A percentile compares a stretch with the other conserved stretches of the same genome.
These are phyloP conservation scores for Mormyrops boulengeri DNA, from an alignment of 2,797 vertebrate genomes.

Conservation along the genomic window DNA sequence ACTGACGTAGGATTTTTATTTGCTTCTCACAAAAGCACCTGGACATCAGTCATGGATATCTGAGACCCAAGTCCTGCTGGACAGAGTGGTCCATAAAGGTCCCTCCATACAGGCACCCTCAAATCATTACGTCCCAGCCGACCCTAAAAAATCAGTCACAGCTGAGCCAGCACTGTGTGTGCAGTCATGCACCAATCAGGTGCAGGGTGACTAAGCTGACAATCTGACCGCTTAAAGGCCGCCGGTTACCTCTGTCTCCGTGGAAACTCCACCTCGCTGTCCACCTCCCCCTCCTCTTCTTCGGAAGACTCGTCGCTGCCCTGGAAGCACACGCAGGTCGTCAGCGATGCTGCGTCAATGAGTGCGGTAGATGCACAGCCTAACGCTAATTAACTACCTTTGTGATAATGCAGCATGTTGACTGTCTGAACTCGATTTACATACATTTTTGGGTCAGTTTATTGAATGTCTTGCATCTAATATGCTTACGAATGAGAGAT, in stretches of 20 bases:
- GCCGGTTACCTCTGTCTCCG: constrained; percentile 83
- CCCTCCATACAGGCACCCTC: background rate
- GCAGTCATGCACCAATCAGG: background rate
- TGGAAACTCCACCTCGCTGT: constrained; percentile 98
- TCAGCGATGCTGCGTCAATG: background rate
- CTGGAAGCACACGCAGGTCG: constrained; percentile 48
- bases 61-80: background rate
- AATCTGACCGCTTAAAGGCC: background rate
- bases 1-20: background rate
- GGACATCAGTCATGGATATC: background rate
- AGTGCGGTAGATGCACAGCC: background rate
- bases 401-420: background rate
- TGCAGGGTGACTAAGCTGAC: background rate
- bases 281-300: constrained; percentile 97
- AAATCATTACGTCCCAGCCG: background rate
- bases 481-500: background rate
- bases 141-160: background rate
- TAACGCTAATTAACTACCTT: background rate
- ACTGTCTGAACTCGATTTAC: background rate
- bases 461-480: background rate
- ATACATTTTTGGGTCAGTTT: background rate
- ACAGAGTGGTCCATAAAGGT: background rate
- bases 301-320: constrained; percentile 92
- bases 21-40: background rate
- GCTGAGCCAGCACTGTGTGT: background rate